Conservation (phyloP, 2,888 invertebrate species). For the Miltochrista miniata region DNA sequence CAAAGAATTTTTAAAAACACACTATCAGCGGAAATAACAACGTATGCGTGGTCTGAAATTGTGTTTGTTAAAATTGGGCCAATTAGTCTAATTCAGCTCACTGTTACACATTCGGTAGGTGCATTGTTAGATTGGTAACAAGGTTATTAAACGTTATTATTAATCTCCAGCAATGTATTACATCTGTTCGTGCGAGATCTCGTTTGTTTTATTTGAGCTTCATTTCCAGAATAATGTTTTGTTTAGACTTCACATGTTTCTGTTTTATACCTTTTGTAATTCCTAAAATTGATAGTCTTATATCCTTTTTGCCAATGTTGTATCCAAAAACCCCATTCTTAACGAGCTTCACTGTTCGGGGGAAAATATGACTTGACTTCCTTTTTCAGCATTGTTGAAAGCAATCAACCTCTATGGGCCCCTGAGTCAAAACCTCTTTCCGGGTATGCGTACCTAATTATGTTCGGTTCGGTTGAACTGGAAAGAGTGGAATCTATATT, state of each 20-base stretch:
- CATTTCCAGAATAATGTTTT: neutral
- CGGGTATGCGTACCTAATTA: no score
- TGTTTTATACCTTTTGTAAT: no score
- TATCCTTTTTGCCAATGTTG: neutral
- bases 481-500: neutral
- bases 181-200: neutral
- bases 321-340: no score
- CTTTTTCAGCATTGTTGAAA: no score
- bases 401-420: no score
- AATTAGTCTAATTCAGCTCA: neutral
- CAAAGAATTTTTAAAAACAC: no score
- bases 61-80: neutral
- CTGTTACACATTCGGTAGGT: neutral
- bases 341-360: no score
- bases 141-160: neutral
- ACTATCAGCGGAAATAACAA: neutral
- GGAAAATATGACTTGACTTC: no score
- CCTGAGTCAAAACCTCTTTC: no score
- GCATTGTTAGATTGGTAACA: neutral
- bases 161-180: neutral
- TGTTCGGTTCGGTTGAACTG: no score
- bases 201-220: neutral
- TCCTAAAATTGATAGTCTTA: no score
- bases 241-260: neutral
- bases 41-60: neutral